These are phyloP conservation scores for Ianthella basta DNA, from an alignment of 37 sponge, comb jelly and placozoan species.

Conservation along the genomic window DNA sequence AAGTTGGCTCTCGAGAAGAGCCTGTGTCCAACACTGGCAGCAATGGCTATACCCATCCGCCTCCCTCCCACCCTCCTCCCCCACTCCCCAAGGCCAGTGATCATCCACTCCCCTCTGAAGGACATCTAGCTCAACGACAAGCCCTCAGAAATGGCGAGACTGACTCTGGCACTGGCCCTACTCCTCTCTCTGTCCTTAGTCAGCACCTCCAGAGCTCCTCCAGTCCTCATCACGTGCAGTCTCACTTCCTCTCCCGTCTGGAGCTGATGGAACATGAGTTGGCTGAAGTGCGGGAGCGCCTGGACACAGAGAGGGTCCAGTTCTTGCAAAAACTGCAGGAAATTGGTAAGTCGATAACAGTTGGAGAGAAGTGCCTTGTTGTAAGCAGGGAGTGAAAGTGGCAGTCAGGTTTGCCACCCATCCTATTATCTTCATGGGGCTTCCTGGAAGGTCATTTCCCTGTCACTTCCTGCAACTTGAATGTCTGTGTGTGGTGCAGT, in stretches of 20 bases:
- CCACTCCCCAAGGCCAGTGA: not conserved
- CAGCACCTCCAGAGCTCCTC: slow-evolving; percentile 33
- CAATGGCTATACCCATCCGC: not conserved
- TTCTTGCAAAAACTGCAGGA: slow-evolving; percentile 1
- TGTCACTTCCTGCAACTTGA: too few species aligned
- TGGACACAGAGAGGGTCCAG: slow-evolving; percentile 12
- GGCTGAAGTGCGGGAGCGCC: not conserved
- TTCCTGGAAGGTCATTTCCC: too few species aligned
- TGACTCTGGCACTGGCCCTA: not conserved
- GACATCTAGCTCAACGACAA: not conserved
- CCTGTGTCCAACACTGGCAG: not conserved
- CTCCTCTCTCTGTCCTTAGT: slow-evolving; percentile 13
- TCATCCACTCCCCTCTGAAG: not conserved
- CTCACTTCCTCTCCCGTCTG: slow-evolving; percentile 22
- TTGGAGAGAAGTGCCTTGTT: not conserved
- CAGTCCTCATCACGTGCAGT: slow-evolving; percentile 17
- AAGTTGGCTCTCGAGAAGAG: not conserved
- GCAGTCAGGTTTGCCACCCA: too few species aligned
- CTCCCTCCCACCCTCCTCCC: slow-evolving; percentile 11
- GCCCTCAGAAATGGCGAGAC: not conserved
- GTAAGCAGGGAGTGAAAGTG: not conserved
- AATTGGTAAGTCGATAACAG: not conserved
- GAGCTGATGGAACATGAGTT: slow-evolving; percentile 21
- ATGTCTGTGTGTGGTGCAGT: not conserved
- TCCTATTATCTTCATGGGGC: too few species aligned